These are phyloP conservation scores for Fregetta grallaria DNA, from an alignment of 2,113 vertebrate genomes.

Conservation along the genomic window DNA sequence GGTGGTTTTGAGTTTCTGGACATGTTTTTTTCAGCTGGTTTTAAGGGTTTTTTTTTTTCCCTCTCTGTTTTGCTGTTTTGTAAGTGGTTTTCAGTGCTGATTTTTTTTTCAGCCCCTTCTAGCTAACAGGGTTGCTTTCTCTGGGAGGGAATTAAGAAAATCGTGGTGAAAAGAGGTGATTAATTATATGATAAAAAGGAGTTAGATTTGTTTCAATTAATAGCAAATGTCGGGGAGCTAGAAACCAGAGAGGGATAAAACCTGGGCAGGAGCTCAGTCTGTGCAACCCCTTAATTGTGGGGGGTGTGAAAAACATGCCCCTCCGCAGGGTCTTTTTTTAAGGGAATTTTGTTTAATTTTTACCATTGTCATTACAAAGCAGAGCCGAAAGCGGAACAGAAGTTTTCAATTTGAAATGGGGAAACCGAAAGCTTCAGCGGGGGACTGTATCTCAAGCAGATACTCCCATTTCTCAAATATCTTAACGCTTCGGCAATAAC, in stretches of 20 bases:
- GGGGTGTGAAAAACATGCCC: too few relatives aligned
- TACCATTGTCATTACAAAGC: rapidly evolving
- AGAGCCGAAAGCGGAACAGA: background rate
- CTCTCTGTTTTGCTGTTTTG: background rate
- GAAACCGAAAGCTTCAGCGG: background rate
- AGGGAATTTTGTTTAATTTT: background rate
- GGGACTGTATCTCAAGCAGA: background rate
- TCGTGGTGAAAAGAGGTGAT: too few relatives aligned
- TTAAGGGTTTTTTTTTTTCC: background rate
- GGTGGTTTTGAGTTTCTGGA: too few relatives aligned
- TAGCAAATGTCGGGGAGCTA: background rate
- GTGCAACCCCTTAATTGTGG: too few relatives aligned
- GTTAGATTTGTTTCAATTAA: background rate
- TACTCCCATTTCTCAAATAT: background rate
- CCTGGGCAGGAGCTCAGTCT: background rate
- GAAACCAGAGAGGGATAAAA: background rate
- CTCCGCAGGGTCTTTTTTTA: background rate
- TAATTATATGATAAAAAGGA: background rate
- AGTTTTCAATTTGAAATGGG: too few relatives aligned
- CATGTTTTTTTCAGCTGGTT: too few relatives aligned
- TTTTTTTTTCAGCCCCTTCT: too few relatives aligned
- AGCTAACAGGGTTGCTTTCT: background rate
- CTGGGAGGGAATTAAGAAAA: background rate
- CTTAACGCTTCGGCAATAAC: too few relatives aligned
- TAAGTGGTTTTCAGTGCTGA: background rate